Evolutionary conservation across 23 tunicate genomes (phyloP).

Genomic region (Diplosoma virens): DNA sequence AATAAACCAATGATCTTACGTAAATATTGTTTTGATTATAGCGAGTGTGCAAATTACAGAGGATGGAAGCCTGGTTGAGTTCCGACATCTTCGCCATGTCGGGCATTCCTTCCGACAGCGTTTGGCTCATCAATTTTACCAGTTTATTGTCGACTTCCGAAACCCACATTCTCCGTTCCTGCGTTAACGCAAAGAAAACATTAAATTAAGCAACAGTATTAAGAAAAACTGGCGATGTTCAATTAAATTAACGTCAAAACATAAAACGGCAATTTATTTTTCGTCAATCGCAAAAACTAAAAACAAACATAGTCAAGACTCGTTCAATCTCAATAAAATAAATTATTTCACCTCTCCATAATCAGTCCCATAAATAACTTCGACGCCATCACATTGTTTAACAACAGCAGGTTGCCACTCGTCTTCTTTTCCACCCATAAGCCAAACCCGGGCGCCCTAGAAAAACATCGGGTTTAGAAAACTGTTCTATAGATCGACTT

Average conservation of each 20-base stretch:
- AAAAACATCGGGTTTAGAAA: background rate
- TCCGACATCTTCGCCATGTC: slow-evolving; percentile 95
- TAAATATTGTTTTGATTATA: slow-evolving; percentile 66
- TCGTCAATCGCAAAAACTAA: no score
- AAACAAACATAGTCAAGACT: no score
- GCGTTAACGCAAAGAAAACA: no score
- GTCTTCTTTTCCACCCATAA: slow-evolving; percentile 57
- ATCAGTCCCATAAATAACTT: slow-evolving; percentile 58
- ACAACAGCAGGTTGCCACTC: slow-evolving; percentile 82
- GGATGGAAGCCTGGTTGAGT: slow-evolving; percentile 78
- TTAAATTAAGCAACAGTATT: no score
- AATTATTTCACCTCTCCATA: slow-evolving; percentile 74
- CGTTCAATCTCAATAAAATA: no score
- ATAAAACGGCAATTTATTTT: background rate
- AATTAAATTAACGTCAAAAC: no score
- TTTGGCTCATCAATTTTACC: slow-evolving; percentile 63
- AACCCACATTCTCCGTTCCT: slow-evolving; percentile 82
- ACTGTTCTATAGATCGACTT: no score
- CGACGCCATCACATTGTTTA: slow-evolving; percentile 61
- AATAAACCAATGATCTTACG: slow-evolving; percentile 27
- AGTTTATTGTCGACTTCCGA: slow-evolving; percentile 36
- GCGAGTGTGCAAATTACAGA: slow-evolving; percentile 84
- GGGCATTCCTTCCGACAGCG: slow-evolving; percentile 50
- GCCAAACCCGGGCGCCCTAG: slow-evolving; percentile 89
- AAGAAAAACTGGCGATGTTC: no score